These are phyloP conservation scores for Rotaria magnacalcarata DNA, from an alignment of 2,888 invertebrate genomes.

Conservation along the genomic window DNA sequence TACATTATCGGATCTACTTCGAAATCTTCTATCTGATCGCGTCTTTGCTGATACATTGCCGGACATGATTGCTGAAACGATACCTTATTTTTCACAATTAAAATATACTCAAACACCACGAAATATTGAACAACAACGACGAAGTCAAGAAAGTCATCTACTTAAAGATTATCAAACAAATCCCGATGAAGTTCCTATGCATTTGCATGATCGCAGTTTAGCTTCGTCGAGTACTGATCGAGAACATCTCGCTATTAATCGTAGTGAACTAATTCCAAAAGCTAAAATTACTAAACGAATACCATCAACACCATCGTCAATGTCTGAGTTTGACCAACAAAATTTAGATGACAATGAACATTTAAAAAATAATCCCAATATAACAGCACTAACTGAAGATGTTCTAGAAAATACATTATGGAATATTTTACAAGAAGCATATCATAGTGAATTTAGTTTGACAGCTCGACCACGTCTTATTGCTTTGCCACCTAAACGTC, in stretches of 20 bases:
- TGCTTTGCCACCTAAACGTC: slow-evolving; percentile 52
- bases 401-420: slow-evolving; percentile 56
- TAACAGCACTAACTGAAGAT: slow-evolving; percentile 50
- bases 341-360: neutral
- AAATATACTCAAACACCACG: neutral
- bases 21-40: slow-evolving; percentile 5
- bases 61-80: neutral
- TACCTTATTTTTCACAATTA: neutral
- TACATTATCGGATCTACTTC: neutral
- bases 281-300: neutral
- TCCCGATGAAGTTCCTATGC: neutral
- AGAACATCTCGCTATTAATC: too few species aligned
- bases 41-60: slow-evolving; percentile 3
- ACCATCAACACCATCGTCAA: neutral
- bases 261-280: neutral
- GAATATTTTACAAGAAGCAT: slow-evolving; percentile 57
- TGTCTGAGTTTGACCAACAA: neutral
- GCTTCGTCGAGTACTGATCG: neutral
- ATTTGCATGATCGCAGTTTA: neutral
- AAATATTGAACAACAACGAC: neutral
- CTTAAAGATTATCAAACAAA: neutral
- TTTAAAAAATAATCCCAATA: slow-evolving; percentile 32
- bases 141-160: too few species aligned
- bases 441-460: slow-evolving; percentile 56
- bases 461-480: slow-evolving; percentile 57